Percentiles rank a stretch among this genome's conserved stretches.
Conservation (phyloP, 2,113 vertebrate species). For the Chaetodon trifascialis region DNA sequence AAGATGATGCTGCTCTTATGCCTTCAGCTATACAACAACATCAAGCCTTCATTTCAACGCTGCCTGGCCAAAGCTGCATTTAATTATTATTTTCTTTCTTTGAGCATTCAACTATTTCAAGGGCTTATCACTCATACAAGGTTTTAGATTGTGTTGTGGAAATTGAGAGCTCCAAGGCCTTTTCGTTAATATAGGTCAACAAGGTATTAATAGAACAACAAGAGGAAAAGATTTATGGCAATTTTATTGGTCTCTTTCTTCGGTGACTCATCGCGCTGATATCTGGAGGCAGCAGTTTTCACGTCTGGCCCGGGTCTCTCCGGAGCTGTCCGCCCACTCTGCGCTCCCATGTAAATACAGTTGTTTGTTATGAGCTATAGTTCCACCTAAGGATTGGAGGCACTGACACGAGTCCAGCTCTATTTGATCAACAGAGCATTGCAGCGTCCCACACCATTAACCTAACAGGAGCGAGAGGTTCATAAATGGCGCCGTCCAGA, state of each 20-base stretch:
- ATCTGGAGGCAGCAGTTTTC: conserved; percentile 50
- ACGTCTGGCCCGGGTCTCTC: conserved; percentile 45
- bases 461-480: conserved; percentile 60
- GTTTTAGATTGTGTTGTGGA: conserved; percentile 36
- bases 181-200: conserved; percentile 55
- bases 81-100: conserved; percentile 23
- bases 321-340: conserved; percentile 46
- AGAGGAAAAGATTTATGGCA: conserved; percentile 15
- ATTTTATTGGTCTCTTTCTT: conserved; percentile 25
- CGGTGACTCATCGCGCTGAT: conserved; percentile 51
- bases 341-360: conserved; percentile 69
- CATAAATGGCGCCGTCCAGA: conserved; percentile 52
- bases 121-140: conserved; percentile 45
- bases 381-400: conserved; percentile 62
- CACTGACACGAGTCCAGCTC: conserved; percentile 65
- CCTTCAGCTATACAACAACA: conserved; percentile 69
- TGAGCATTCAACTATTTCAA: conserved; percentile 29
- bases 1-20: conserved; percentile 67
- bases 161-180: conserved; percentile 34
- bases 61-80: conserved; percentile 41
- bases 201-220: conserved; percentile 58
- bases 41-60: conserved; percentile 59
- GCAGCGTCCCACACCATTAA: conserved; percentile 69
- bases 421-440: conserved; percentile 76
- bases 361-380: conserved; percentile 69